Evolutionary conservation across 2,888 invertebrate genomes (phyloP), one percentile per base, ranked within the genome.

Genomic region (Drosophila nigricruria): DNA sequence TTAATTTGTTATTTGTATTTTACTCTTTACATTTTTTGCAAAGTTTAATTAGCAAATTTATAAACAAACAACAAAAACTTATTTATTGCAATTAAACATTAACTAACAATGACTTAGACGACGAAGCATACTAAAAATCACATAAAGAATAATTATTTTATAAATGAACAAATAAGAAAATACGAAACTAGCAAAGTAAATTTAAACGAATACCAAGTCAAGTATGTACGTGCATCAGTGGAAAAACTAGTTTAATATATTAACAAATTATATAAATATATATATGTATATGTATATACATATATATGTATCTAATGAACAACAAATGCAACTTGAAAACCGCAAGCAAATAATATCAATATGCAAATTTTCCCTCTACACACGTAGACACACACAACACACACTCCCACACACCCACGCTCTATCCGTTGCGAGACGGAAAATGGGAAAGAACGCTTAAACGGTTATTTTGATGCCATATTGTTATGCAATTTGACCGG

Each of bases 391-490:
- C 25, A 34, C 36, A 53, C 52, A 9, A 50, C 27, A 40, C 14
- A 36, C 50, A 40, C 49, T 27, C n/a, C 9, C n/a, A 36, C 53
- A n/a, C 25, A 27, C 25, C 25, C 36, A 66, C 42, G 10, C 63
- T 43, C 60, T 66, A 49, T 50, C 43, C 69, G 75, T 77, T 78
- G 54, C 58, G 57, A 74, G 71, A 61, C 53, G 77, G 78, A 61
- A 71, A 71, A 76, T 65, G 62, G 66, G 45, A 68, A 70, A 69
- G 70, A 82, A 82, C 74, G 74, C 74, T 82, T 65, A 73, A 50
- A 73, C 87, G 89, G 81, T 89, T 83, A 83, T 79, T 70, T 89
- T 87, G 81, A 83, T 71, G 84, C 84, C 84, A 85, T 89, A 85
- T 85, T 85, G 89, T 85, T 85, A 85, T 89, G 89, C 87, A 79